Evolutionary conservation across 2,888 invertebrate genomes (phyloP), one percentile per base, ranked within the genome.

Genomic region (Acanthosepion lycidas): DNA sequence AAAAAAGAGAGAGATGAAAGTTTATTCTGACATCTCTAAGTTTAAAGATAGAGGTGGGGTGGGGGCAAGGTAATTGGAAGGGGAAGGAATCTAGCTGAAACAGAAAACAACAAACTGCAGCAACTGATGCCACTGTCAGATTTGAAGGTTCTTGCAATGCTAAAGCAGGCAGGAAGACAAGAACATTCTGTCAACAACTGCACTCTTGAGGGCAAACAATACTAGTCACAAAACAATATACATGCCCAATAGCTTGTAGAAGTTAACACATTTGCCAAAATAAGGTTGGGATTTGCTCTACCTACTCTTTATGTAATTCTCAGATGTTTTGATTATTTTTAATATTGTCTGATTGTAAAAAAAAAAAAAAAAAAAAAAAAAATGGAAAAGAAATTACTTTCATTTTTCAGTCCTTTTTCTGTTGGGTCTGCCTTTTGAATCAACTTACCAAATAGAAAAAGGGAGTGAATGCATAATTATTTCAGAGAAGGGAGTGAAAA

Each of bases 61-160:
- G 3, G 78, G 78, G 78, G 78, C 78, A 78, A 33, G n/a, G n/a
- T 78, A 33, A 33, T 78, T n/a, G 8, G 26, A 9, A n/a, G 33
- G 78, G 78, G 78, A 15, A n/a, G 78, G 78, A 18, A 15, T 78
- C n/a, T 78, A n/a, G 78, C 78, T 78, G 78, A 78, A 78, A 78
- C 78, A 33, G 78, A 78, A 78, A 78, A 78, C 78, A 78, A 78
- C n/a, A n/a, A 78, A 33, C 78, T 33, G 78, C 33, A n/a, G n/a
- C n/a, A n/a, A 78, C 33, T 78, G 78, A 33, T 78, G 78, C 78
- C 78, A 33, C 78, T 33, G 33, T 78, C 78, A 78, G 78, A n/a
- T n/a, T 33, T 78, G n/a, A n/a, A 78, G 78, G 78, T 78, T 78
- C n/a, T 78, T 78, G 78, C 78, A 78, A 78, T 78, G 78, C 78